These are phyloP conservation scores for Hyposmocoma kahamanoa DNA, from an alignment of 1,140 invertebrate species.

Conservation along the genomic window DNA sequence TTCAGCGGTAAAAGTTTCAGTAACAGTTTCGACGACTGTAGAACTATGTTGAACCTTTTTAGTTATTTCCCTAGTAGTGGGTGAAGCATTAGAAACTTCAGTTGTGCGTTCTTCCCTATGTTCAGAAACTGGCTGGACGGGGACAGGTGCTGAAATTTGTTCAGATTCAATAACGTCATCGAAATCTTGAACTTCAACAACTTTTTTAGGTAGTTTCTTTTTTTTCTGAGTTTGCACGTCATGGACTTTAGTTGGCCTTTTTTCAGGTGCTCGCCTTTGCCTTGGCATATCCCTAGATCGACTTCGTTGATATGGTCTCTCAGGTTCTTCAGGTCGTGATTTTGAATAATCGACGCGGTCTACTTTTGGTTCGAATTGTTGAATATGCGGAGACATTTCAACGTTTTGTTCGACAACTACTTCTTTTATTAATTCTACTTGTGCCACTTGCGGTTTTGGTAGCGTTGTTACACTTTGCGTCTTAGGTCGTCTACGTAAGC, in stretches of 20 bases:
- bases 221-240: slow-evolving; percentile 47
- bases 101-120: slow-evolving; percentile 9
- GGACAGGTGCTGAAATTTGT: slow-evolving; percentile 11
- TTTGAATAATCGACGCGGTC: slow-evolving; percentile 29
- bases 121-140: background rate
- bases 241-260: slow-evolving; percentile 41
- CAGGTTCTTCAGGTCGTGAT: slow-evolving; percentile 40
- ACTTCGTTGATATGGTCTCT: slow-evolving; percentile 42
- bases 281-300: slow-evolving; percentile 63
- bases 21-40: slow-evolving; percentile 35
- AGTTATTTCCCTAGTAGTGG: slow-evolving; percentile 23
- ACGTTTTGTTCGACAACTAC: slow-evolving; percentile 45
- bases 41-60: slow-evolving; percentile 36
- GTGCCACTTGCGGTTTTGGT: slow-evolving; percentile 54
- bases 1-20: slow-evolving; percentile 17
- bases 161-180: slow-evolving; percentile 34
- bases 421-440: slow-evolving; percentile 53
- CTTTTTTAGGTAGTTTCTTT: slow-evolving; percentile 54
- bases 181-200: slow-evolving; percentile 60
- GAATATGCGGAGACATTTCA: slow-evolving; percentile 30
- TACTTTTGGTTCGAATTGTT: slow-evolving; percentile 29
- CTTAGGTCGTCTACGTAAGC: slow-evolving; percentile 65
- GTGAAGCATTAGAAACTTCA: too few relatives aligned
- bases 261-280: slow-evolving; percentile 53
- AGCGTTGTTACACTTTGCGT: slow-evolving; percentile 36